Conservation (phyloP, 2,113 vertebrate genomes). For the Gorsachius goisagi region DNA sequence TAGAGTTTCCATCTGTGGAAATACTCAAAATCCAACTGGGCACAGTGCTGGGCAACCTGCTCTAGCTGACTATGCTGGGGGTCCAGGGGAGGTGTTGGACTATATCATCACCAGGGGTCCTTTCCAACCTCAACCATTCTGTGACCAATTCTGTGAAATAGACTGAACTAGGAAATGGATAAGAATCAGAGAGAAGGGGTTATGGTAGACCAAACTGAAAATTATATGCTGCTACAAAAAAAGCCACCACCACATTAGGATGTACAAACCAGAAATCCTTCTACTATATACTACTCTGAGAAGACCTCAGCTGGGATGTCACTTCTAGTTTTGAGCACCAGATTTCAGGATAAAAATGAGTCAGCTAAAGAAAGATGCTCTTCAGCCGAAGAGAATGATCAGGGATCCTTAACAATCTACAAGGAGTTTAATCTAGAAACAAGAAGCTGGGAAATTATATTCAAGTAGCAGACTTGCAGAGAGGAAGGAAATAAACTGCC, state of each 20-base stretch:
- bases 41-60: neutral
- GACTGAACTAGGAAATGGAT: neutral
- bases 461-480: neutral
- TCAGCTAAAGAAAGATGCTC: neutral
- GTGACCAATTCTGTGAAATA: neutral
- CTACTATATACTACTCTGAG: neutral
- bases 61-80: neutral
- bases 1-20: neutral
- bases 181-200: neutral
- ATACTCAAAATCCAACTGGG: neutral
- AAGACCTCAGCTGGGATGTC: neutral
- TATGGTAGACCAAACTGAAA: neutral
- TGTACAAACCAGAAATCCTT: neutral
- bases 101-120: neutral
- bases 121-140: neutral
- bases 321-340: conserved; percentile 2
- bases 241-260: neutral
- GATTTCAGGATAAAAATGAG: neutral
- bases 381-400: neutral
- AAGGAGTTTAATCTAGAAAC: neutral
- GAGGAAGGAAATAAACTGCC: neutral
- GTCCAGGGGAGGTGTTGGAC: neutral
- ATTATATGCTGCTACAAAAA: neutral
- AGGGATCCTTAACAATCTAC: neutral
- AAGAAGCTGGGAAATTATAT: neutral